These are phyloP conservation scores for Ophion ventricosus DNA, from an alignment of 2,888 invertebrate species.

Conservation along the genomic window DNA sequence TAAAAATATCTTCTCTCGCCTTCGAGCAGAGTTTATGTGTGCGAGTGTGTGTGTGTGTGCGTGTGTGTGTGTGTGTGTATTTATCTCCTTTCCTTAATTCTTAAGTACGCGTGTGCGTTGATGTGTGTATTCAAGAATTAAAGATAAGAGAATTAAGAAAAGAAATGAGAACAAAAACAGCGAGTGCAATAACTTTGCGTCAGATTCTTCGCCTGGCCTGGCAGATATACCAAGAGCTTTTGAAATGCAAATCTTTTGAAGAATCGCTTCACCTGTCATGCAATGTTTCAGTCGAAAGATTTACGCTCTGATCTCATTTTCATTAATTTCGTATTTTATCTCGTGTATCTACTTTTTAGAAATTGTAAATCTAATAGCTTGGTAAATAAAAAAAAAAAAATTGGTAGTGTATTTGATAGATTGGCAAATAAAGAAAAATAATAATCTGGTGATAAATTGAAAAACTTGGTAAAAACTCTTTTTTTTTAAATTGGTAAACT, in stretches of 20 bases:
- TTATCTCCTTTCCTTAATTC: conserved; percentile 23
- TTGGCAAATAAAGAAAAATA: too few relatives aligned
- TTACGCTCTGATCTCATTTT: conserved; percentile 6
- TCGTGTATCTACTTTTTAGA: neutral
- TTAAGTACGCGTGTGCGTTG: conserved; percentile 18
- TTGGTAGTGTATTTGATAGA: too few relatives aligned
- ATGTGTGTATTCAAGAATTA: conserved; percentile 18
- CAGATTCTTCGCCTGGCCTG: neutral
- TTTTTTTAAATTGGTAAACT: too few relatives aligned
- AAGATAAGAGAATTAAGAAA: conserved; percentile 12
- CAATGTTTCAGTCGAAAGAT: conserved; percentile 11
- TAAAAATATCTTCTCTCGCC: conserved; percentile 64
- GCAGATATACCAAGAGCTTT: conserved; percentile 30
- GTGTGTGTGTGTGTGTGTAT: neutral
- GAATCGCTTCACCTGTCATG: conserved; percentile 24
- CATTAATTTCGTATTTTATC: conserved; percentile 2
- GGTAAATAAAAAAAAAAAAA: too few relatives aligned
- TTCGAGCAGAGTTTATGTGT: conserved; percentile 17
- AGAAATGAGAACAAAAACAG: conserved; percentile 38
- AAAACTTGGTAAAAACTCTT: too few relatives aligned
- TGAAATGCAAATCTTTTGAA: conserved; percentile 20
- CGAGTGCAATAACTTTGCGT: conserved; percentile 42
- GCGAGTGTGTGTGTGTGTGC: neutral
- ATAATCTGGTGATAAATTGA: too few relatives aligned
- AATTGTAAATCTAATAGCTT: neutral